Evolutionary conservation across 2,113 vertebrate genomes (phyloP).

Genomic region (Epinephelus lanceolatus): DNA sequence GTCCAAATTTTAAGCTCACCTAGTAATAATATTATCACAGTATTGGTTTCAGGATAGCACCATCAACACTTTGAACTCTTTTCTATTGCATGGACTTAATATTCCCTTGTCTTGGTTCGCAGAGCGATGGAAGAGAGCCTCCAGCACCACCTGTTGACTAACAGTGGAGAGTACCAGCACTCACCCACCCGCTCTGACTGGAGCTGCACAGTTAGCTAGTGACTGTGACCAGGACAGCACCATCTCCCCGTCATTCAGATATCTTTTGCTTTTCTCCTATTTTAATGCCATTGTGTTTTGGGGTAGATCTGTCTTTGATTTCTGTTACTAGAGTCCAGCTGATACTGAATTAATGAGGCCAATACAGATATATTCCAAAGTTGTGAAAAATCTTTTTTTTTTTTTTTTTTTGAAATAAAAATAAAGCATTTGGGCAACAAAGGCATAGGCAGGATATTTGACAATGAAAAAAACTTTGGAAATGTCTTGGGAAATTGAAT

Average conservation of each 20-base stretch:
- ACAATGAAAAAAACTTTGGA: background rate
- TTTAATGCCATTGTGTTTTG: background rate
- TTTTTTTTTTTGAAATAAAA: background rate
- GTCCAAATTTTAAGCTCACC: background rate
- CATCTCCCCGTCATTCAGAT: conserved; percentile 40
- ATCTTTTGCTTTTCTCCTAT: conserved; percentile 20
- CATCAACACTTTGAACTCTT: background rate
- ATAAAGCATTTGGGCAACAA: background rate
- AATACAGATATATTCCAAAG: conserved; percentile 1
- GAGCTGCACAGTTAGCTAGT: conserved; percentile 39
- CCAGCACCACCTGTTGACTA: conserved; percentile 96
- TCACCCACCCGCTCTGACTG: conserved; percentile 37
- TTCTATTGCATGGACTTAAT: background rate
- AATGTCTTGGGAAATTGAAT: background rate
- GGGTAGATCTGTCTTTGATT: conserved; percentile 14
- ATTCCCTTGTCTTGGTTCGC: conserved; percentile 20
- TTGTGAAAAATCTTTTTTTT: background rate
- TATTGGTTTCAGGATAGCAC: background rate
- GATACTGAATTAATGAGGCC: conserved; percentile 7
- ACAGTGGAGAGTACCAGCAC: conserved; percentile 61
- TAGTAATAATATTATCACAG: background rate
- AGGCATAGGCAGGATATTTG: background rate
- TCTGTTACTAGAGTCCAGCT: conserved; percentile 24
- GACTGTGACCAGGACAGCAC: conserved; percentile 53
- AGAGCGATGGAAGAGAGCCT: conserved; percentile 88